Conservation (phyloP, 2,113 vertebrate species). For the Entelurus aequoreus region DNA sequence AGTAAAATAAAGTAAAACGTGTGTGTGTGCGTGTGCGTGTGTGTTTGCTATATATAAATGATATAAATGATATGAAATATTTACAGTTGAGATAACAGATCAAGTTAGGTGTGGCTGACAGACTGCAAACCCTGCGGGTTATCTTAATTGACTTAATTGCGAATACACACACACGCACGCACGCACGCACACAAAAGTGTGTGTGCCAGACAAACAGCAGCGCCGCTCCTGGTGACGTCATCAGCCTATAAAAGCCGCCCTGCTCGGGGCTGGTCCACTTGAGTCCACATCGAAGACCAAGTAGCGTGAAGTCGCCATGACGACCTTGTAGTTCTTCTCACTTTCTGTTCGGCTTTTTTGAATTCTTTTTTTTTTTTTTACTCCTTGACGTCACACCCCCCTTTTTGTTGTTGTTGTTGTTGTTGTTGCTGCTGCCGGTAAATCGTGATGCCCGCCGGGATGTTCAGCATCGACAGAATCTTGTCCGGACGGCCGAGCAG, state of each 20-base stretch:
- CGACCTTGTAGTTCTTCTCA: conserved; percentile 26
- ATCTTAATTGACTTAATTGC: conserved; percentile 93
- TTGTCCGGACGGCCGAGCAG: conserved; percentile 88
- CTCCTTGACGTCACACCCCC: no score
- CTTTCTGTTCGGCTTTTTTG: conserved; percentile 3
- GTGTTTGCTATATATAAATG: no score
- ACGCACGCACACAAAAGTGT: no score
- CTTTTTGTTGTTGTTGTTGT: no score
- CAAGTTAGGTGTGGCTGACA: conserved; percentile 13
- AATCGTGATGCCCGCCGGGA: conserved; percentile 85
- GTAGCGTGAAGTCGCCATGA: conserved; percentile 31
- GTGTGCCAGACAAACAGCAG: conserved; percentile 9
- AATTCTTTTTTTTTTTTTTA: neutral
- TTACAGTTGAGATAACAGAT: no score
- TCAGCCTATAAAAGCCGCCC: conserved; percentile 83
- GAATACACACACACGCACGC: conserved; percentile 75
- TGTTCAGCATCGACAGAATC: conserved; percentile 99
- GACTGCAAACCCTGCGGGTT: conserved; percentile 79
- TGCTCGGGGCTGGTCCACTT: conserved; percentile 68
- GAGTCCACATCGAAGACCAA: conserved; percentile 1
- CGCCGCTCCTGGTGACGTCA: conserved; percentile 87
- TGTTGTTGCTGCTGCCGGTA: neutral
- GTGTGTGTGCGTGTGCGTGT: no score
- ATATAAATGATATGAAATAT: no score
- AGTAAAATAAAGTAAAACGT: no score